Base-by-base conservation (phyloP, 2,113 vertebrate genomes). In the Hiodon alosoides region DNA sequence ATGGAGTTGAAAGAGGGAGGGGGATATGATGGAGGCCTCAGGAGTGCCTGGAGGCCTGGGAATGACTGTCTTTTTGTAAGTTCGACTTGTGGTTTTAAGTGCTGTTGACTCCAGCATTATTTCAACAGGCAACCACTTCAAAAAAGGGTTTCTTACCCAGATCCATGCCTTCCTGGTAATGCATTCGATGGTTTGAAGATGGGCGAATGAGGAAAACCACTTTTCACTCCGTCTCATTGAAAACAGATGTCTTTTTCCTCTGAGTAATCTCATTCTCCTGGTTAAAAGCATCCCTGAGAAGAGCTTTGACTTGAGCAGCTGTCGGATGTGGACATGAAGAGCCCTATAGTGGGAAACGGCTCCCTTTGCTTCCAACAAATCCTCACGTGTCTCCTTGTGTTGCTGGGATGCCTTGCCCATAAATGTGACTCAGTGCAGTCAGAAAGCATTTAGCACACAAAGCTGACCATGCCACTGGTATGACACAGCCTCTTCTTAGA, bases 101-200 rank as follows among this genome's bases (percentile, higher is more conserved):
- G 53, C 69, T 58, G 53, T 1, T 69, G 62, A 76, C 75, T 67
- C 73, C 60, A 47, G 74, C 77, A 60, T 74, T 75, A 64, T 83
- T 79, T 77, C 74, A 70, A 79, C 58, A 71, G 78, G 72, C 66
- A 70, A 79, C 75, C 81, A 79, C 84, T 84, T 86, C 68, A 83
- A 77, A 81, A 5, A 6, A 31, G 52, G 2, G 9, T 71, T 52
- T 8, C 8, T 58, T 74, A 51, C 52, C 67, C 75, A 74, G 71
- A 81, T 82, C 79, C 62, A 77, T 74, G 79, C 82, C 71, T 76
- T 84, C 79, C 75, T 57, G 75, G 48, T 77, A 70, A 64, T 7
- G 54, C 76, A 10, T 64, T 76, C 48, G 13, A 62, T 73, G 74
- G 52, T 79, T 83, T 73, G 70, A 78, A 79, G 54, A 77, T 73